Evolutionary conservation across 2,113 vertebrate species (phyloP).

Genomic region (Mobula birostris): DNA sequence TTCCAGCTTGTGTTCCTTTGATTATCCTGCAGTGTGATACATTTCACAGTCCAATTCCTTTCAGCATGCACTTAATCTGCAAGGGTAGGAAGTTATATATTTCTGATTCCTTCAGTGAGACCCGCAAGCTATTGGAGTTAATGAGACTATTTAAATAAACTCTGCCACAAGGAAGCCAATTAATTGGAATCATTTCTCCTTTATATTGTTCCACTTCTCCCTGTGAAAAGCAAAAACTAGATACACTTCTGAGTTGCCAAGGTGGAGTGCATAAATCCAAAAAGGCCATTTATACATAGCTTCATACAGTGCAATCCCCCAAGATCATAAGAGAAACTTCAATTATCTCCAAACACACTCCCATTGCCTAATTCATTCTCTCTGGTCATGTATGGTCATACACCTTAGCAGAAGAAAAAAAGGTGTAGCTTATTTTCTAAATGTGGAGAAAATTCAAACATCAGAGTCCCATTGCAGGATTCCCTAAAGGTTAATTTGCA

Average conservation of each 20-base stretch:
- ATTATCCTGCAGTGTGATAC: neutral
- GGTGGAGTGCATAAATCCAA: neutral
- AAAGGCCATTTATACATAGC: neutral
- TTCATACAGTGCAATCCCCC: neutral
- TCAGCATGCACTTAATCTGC: neutral
- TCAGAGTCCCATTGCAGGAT: too few relatives aligned
- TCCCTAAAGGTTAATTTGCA: too few relatives aligned
- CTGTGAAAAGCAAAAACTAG: neutral
- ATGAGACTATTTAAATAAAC: conserved; percentile 15
- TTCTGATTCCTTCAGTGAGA: neutral
- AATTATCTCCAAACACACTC: neutral
- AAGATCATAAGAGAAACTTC: neutral
- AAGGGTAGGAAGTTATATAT: neutral
- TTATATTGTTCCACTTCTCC: neutral
- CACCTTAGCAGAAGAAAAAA: too few relatives aligned
- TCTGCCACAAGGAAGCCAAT: conserved; percentile 1
- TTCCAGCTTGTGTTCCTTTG: neutral
- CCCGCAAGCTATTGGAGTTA: neutral
- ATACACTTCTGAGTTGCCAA: neutral
- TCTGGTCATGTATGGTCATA: too few relatives aligned
- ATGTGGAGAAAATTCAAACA: too few relatives aligned
- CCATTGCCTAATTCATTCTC: neutral
- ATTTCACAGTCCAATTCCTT: conserved; percentile 15
- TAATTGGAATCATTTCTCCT: neutral
- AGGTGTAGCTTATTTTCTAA: too few relatives aligned